Percentiles rank a stretch among this genome's conserved stretches.
These are phyloP conservation scores for Sterrhoptilus dennistouni DNA, from an alignment of 2,113 vertebrate species.

Conservation along the genomic window DNA sequence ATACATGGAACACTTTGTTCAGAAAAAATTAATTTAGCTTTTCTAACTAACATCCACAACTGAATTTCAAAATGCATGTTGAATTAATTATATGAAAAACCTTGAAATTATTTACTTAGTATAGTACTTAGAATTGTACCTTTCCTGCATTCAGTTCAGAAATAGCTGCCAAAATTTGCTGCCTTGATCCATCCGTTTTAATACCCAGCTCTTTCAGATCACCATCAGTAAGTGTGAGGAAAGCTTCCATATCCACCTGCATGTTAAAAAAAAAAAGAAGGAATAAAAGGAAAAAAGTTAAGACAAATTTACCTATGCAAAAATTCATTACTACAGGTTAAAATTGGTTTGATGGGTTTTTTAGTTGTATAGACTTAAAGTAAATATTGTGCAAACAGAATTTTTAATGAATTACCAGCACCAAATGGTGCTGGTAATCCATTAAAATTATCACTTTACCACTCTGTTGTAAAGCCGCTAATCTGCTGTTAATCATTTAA, in stretches of 20 bases:
- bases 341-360: neutral
- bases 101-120: neutral
- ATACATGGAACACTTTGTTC: neutral
- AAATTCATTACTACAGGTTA: neutral
- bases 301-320: neutral
- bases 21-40: neutral
- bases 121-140: conserved; percentile 67
- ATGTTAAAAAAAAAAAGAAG: neutral
- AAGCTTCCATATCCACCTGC: conserved; percentile 98
- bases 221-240: conserved; percentile 94
- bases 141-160: conserved; percentile 98
- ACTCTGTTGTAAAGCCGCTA: neutral
- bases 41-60: neutral
- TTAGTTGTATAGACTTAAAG: neutral
- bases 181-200: conserved; percentile 93
- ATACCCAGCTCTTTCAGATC: conserved; percentile 96
- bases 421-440: neutral
- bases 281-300: neutral
- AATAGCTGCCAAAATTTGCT: conserved; percentile 95
- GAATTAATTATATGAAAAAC: neutral
- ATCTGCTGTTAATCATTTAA: neutral
- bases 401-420: neutral
- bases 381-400: neutral
- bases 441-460: neutral
- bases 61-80: neutral